Base-by-base conservation (phyloP, 2,888 invertebrate genomes). In the Melieria picta region DNA sequence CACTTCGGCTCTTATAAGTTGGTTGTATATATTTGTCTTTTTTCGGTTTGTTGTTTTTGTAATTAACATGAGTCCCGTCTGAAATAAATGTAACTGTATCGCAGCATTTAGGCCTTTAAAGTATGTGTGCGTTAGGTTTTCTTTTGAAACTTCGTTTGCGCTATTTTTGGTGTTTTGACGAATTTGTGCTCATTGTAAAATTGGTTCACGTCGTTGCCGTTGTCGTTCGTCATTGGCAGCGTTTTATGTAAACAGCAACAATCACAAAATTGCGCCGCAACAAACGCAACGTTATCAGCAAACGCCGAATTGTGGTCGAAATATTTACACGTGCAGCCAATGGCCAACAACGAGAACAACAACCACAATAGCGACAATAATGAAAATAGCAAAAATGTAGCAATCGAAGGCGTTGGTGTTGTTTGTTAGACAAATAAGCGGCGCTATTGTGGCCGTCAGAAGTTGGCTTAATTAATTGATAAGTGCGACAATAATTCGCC, bases 221-320 rank as follows among this genome's bases (percentile, higher is more conserved):
- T 61, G 43, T 61, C 48, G 30, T 61, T 48, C 45, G 60, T 52
- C 52, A 58, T 67, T 52, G 46, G 67, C 67, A 50, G 52, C 61
- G 60, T 10, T 16, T 45, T 60, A 60, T 30, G 67, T 43, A 16
- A 61, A n/a, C 42, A 63, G 4, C 30, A 7, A 50, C n/a, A 50
- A 6, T 30, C 9, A 63, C 43, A 45, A 43, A 16, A 3, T 16
- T 65, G 13, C 45, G 16, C 13, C 9, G 13, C 4, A 52, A 52
- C 9, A 52, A 52, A 7, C 11, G 52, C 52, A 52, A 52, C 11
- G 11, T 7, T 52, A n/a, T 50, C 6, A 7, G 7, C 11, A 52
- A 9, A 13, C 52, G 9, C 52, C 52, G 11, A 50, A 7, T 65
- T 52, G 64, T 11, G 43, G 55, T 43, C 55, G 11, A 65, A 65